Conservation (phyloP, 64 coral and sea anemone genomes). For the Porites australiensis region DNA sequence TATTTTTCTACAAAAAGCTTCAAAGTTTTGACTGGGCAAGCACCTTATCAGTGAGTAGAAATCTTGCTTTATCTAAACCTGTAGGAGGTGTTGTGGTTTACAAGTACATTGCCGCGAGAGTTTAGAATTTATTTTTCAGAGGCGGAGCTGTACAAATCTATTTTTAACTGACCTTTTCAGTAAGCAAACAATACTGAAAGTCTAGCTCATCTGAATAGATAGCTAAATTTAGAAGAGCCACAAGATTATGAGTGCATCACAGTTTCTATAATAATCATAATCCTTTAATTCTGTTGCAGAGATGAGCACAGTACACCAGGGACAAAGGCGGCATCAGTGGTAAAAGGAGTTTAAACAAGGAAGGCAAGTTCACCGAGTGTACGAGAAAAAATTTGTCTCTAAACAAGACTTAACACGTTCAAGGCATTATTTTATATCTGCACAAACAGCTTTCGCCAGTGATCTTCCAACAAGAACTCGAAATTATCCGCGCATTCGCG, state of each 20-base stretch:
- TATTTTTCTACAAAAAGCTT: not conserved
- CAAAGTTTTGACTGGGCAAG: slow-evolving; percentile 19
- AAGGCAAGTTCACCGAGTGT: not conserved
- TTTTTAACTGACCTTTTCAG: slow-evolving; percentile 61
- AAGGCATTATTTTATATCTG: slow-evolving; percentile 7
- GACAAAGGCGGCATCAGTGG: not conserved
- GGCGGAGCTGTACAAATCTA: slow-evolving; percentile 23
- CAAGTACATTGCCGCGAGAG: not conserved
- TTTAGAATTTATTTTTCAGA: slow-evolving; percentile 34
- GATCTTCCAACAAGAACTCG: not conserved
- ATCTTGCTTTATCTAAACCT: slow-evolving; percentile 2
- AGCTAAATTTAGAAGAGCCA: slow-evolving; percentile 37
- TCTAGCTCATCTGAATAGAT: slow-evolving; percentile 40
- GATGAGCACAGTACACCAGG: not conserved
- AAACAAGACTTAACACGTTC: not conserved
- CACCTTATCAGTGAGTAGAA: slow-evolving; percentile 9
- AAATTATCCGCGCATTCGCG: not conserved
- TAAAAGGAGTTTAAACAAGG: not conserved
- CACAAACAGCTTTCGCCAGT: not conserved
- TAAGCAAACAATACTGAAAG: slow-evolving; percentile 50
- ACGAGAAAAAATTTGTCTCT: not conserved
- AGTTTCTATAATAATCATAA: not conserved
- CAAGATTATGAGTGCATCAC: not conserved
- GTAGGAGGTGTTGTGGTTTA: slow-evolving; percentile 19
- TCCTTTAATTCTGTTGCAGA: not conserved